Percentiles rank a stretch among this genome's conserved stretches.
phyloP scores from a whole-genome alignment of 2,888 invertebrate species.

The Apocheima hispidaria region DNA sequence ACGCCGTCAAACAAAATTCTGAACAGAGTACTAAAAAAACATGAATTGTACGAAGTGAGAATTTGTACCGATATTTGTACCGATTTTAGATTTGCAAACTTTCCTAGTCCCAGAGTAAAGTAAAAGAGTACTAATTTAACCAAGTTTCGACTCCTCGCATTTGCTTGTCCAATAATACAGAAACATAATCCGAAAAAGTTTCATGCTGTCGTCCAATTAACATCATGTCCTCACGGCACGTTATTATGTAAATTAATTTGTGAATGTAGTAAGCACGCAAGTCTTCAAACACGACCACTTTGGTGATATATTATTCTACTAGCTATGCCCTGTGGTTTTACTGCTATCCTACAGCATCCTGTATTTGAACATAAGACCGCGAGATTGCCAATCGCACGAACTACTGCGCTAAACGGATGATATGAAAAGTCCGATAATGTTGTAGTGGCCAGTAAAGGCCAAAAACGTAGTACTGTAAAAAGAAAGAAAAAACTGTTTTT shows the following conservation, averaged over 20 bases:
- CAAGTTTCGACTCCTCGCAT: not conserved
- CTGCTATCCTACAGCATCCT: not conserved
- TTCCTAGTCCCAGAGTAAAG: not conserved
- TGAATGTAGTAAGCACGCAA: not conserved
- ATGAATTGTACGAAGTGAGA: no score
- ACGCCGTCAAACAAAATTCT: no score
- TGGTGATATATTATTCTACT: not conserved
- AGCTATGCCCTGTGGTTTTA: not conserved
- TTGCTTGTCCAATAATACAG: not conserved
- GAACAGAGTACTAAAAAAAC: no score
- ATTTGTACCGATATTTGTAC: no score
- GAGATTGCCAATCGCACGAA: no score
- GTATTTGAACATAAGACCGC: no score
- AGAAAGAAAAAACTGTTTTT: no score
- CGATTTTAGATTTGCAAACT: not conserved
- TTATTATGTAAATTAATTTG: constrained; percentile 17
- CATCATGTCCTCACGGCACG: constrained; percentile 6
- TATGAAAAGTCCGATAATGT: no score
- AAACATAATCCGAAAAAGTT: constrained; percentile 2
- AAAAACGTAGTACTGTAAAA: no score
- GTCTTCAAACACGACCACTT: not conserved
- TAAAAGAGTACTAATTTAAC: not conserved
- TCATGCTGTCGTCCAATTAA: constrained; percentile 11
- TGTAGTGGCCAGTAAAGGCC: no score
- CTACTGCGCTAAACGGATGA: no score